phyloP scores from a whole-genome alignment of 2,797 vertebrate genomes.

The Silurus aristotelis region DNA sequence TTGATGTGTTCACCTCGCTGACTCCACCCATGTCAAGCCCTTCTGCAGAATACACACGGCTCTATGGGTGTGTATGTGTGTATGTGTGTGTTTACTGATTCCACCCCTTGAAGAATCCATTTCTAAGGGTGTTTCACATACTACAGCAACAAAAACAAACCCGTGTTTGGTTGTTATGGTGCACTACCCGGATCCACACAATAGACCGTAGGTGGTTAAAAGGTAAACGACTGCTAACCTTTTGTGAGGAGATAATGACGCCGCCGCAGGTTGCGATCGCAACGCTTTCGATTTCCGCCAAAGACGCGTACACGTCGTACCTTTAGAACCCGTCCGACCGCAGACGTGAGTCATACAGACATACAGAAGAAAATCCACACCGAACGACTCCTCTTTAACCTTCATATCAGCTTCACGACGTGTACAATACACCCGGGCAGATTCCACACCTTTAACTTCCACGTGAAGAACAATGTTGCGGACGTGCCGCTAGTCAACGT shows the following conservation, averaged over 20 bases:
- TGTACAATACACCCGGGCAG: no score
- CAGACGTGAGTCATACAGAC: not conserved
- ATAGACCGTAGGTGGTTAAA: conserved; percentile 11
- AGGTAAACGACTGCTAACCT: conserved; percentile 3
- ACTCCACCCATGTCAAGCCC: conserved; percentile 41
- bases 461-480: not conserved
- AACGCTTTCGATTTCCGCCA: not conserved
- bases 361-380: not conserved
- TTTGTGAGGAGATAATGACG: conserved; percentile 8
- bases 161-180: conserved; percentile 60
- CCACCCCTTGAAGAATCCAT: conserved; percentile 15
- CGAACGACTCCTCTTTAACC: not conserved
- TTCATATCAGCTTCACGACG: not conserved
- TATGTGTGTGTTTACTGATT: conserved; percentile 39
- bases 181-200: conserved; percentile 54
- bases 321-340: not conserved
- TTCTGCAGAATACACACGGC: conserved; percentile 48
- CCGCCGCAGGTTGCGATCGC: not conserved
- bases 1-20: conserved; percentile 33
- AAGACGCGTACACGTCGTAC: not conserved
- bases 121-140: conserved; percentile 20
- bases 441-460: not conserved
- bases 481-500: not conserved
- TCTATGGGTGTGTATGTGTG: not conserved
- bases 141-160: conserved; percentile 48